Evolutionary conservation across 2,113 vertebrate genomes (phyloP).

Genomic region (Ploceus nigricollis): DNA sequence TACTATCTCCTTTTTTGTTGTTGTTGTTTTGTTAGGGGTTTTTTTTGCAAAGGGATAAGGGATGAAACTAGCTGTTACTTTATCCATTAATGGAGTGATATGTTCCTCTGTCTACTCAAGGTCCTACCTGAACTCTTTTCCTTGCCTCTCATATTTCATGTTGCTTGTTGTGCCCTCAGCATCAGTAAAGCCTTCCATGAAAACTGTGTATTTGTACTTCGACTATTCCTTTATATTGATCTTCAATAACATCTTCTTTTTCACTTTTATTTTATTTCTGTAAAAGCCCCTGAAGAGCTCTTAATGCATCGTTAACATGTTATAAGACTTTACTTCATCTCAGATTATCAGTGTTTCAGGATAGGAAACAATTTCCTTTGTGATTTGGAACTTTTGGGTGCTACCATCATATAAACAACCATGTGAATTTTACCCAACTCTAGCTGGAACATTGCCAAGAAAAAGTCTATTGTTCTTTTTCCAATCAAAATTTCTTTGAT

Average conservation of each 20-base stretch:
- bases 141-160: not conserved
- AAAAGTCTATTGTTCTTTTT: not conserved
- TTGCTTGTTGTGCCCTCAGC: not conserved
- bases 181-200: not conserved
- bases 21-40: not conserved
- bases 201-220: not conserved
- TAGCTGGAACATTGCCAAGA: not conserved
- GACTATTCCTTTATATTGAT: not conserved
- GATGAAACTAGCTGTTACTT: not conserved
- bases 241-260: not conserved
- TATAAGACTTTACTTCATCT: not conserved
- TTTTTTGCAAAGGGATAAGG: not conserved
- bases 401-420: not conserved
- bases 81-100: not conserved
- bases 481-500: not conserved
- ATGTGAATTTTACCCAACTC: not conserved
- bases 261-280: not conserved
- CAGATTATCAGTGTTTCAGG: not conserved
- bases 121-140: not conserved
- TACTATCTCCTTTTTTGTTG: not conserved
- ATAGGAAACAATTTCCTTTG: not conserved
- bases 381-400: not conserved
- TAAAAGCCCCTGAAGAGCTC: not conserved
- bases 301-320: not conserved
- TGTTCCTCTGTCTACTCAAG: not conserved